phyloP scores from a whole-genome alignment of 2,888 invertebrate species.

The Polyommatus iphigenia region DNA sequence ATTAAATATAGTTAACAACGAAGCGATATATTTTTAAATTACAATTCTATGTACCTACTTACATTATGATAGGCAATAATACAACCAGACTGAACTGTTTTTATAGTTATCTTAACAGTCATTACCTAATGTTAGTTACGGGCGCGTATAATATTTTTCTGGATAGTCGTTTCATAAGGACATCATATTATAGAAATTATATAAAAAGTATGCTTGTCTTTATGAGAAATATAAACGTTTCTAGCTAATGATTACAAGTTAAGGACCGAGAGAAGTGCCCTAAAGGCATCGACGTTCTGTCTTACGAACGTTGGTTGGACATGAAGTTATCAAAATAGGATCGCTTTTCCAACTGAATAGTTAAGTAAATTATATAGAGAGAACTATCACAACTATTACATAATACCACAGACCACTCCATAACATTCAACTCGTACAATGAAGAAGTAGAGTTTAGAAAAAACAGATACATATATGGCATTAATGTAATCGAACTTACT shows the following conservation, averaged over 20 bases:
- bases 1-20: slow-evolving; percentile 41
- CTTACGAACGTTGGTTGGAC: not conserved
- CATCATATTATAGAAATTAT: slow-evolving; percentile 34
- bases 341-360: not conserved
- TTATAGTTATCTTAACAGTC: slow-evolving; percentile 44
- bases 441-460: not conserved
- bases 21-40: slow-evolving; percentile 42
- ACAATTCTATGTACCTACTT: slow-evolving; percentile 39
- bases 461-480: not conserved
- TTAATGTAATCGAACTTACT: not conserved
- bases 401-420: too few relatives aligned
- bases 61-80: slow-evolving; percentile 41
- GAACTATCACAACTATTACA: not conserved
- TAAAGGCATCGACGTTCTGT: not conserved
- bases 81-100: slow-evolving; percentile 45
- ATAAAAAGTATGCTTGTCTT: slow-evolving; percentile 34
- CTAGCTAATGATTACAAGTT: slow-evolving; percentile 31
- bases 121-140: slow-evolving; percentile 37
- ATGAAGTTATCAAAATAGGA: not conserved
- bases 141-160: slow-evolving; percentile 41
- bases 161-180: slow-evolving; percentile 39
- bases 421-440: too few relatives aligned
- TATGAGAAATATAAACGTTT: slow-evolving; percentile 39
- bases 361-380: not conserved
- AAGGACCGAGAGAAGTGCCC: slow-evolving; percentile 19